Base-by-base conservation (phyloP, 2,113 vertebrate genomes). In the Cariama cristata region DNA sequence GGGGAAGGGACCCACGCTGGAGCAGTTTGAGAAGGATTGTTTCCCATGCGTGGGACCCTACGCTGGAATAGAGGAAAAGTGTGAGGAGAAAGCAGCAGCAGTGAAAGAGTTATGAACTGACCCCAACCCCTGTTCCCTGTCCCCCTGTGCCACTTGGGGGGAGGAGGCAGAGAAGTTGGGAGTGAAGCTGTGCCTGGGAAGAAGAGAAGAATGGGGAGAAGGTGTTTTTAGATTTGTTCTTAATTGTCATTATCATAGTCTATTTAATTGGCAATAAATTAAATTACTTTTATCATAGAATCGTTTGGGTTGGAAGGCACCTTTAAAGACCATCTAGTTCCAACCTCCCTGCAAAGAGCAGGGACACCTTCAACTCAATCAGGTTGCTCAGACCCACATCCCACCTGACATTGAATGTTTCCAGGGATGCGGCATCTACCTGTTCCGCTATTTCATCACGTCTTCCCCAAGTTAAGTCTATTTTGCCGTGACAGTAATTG, bases 81-180 rank as follows among this genome's bases (percentile, higher is more conserved):
- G 42, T 49, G 26, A 84, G 33, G 12, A 80, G 15, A 38, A 72
- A 67, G 28, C 19, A 62, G 9, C 18, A 42, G 5, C 35, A 76
- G 42, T 72, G 17, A 35, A 91, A 76, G 16, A 1, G 3, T 21
- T 55, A 28, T 27, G 38, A 79, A 44, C 9, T 49, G 16, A 74
- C 8, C 6, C 24, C 6, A 49, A 20, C 16, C 3, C 3, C 10
- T 4, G 20, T 40, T 84, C 6, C 3, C 5, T 3, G 9, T 16
- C 2, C 15, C 9, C 7, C 7, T 50, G 5, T 3, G 7, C 8
- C 2, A 1, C 0, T 63, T 2, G 1, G 2, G 6, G 20, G 12
- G 16, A 79, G 11, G 20, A 68, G 11, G 4, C 11, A 58, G 62
- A 44, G 33, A 28, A 53, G 7, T 4, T 69, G 24, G 9, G 15